Conservation (phyloP, 2,113 vertebrate genomes). For the Noturus placidus region DNA sequence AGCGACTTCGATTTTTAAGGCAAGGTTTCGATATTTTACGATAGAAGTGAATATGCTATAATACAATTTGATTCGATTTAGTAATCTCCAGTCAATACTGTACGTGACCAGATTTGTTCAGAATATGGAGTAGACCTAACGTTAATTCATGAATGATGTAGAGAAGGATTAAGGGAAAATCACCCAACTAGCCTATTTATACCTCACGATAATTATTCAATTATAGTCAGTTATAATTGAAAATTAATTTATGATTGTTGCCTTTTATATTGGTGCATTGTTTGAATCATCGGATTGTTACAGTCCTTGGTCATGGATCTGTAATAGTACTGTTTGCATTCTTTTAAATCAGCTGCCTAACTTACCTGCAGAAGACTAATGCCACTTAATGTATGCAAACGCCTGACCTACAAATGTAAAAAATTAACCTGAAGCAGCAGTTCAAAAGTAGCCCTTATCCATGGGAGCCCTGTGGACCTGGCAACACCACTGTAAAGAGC, state of each 20-base stretch:
- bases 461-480: background rate
- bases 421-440: background rate
- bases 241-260: background rate
- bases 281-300: background rate
- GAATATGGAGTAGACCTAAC: background rate
- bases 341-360: background rate
- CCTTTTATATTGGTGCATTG: background rate
- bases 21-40: background rate
- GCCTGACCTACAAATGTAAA: background rate
- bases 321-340: background rate
- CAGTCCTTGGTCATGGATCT: background rate
- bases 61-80: background rate
- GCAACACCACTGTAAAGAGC: conserved; percentile 1
- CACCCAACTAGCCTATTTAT: background rate
- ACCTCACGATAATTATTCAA: background rate
- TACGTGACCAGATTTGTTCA: background rate
- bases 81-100: background rate
- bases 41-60: background rate
- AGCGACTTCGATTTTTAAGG: background rate
- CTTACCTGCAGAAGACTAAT: background rate
- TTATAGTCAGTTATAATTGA: background rate
- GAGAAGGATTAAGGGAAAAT: background rate
- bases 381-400: background rate
- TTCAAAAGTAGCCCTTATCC: background rate
- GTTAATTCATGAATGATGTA: background rate